These are phyloP conservation scores for Sinosuthora webbiana DNA, from an alignment of 2,113 vertebrate genomes.

Conservation along the genomic window DNA sequence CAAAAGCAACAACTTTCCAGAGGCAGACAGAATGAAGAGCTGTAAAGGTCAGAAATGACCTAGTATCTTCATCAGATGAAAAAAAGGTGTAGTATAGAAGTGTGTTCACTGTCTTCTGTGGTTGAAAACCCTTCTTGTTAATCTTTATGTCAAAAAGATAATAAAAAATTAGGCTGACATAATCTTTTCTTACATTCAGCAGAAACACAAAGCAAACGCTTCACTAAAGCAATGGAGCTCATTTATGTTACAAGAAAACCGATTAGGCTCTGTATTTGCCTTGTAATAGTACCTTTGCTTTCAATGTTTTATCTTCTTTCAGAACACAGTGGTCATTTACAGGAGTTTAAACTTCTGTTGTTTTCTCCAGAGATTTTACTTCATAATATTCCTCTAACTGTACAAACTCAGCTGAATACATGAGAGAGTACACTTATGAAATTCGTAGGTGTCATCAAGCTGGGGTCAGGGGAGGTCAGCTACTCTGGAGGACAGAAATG, in stretches of 20 bases:
- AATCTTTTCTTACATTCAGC: not conserved
- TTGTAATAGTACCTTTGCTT: not conserved
- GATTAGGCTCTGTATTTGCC: not conserved
- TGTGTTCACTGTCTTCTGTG: not conserved
- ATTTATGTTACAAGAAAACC: not conserved
- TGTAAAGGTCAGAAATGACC: not conserved
- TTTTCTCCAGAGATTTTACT: not conserved
- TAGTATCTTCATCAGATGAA: not conserved
- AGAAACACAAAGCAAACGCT: not conserved
- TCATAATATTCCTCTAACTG: not conserved
- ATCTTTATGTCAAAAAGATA: not conserved
- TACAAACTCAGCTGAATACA: not conserved
- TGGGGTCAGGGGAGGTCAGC: not conserved
- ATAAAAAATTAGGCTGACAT: not conserved
- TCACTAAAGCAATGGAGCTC: not conserved
- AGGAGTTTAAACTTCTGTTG: not conserved
- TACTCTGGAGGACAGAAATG: not conserved
- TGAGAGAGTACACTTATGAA: not conserved
- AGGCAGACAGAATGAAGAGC: not conserved
- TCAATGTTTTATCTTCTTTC: not conserved
- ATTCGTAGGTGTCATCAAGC: not conserved
- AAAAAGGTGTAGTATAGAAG: not conserved
- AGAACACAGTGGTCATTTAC: not conserved
- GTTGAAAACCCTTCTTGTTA: not conserved
- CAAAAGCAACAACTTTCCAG: not conserved